phyloP scores from a whole-genome alignment of 2,797 vertebrate species.

The Crenuchus spilurus region DNA sequence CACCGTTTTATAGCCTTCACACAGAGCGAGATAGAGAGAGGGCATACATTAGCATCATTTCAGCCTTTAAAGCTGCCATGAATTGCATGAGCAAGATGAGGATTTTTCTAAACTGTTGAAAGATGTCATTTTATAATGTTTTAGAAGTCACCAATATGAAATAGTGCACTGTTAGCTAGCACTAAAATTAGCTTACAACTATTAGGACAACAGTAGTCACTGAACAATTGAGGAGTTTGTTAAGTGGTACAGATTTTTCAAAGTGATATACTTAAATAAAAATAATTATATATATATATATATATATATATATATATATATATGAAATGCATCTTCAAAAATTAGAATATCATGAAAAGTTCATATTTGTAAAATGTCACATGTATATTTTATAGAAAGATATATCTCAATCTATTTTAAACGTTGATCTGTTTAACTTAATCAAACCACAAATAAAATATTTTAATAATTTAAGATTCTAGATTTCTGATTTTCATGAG shows the following conservation, averaged over 20 bases:
- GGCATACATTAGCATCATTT: constrained; percentile 93
- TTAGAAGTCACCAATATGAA: constrained; percentile 89
- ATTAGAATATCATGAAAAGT: no score
- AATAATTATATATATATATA: background rate
- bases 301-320: no score
- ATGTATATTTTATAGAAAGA: no score
- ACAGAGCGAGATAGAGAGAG: constrained; percentile 71
- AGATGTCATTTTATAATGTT: constrained; percentile 93
- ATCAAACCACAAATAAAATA: no score
- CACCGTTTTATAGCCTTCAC: constrained; percentile 84
- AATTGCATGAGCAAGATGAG: constrained; percentile 86
- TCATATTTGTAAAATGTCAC: no score
- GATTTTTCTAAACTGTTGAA: constrained; percentile 90
- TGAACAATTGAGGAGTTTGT: constrained; percentile 88
- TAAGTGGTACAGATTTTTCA: constrained; percentile 76
- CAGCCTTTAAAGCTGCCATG: constrained; percentile 89
- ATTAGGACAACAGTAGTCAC: constrained; percentile 94
- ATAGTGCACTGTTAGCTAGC: constrained; percentile 85
- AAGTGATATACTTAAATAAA: background rate
- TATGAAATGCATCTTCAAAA: no score
- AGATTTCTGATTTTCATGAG: no score
- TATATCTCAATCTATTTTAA: no score
- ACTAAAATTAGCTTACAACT: constrained; percentile 91
- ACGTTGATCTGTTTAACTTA: no score
- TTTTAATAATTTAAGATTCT: no score